phyloP scores from a whole-genome alignment of 2,113 vertebrate genomes.

The Rhinoderma darwinii region DNA sequence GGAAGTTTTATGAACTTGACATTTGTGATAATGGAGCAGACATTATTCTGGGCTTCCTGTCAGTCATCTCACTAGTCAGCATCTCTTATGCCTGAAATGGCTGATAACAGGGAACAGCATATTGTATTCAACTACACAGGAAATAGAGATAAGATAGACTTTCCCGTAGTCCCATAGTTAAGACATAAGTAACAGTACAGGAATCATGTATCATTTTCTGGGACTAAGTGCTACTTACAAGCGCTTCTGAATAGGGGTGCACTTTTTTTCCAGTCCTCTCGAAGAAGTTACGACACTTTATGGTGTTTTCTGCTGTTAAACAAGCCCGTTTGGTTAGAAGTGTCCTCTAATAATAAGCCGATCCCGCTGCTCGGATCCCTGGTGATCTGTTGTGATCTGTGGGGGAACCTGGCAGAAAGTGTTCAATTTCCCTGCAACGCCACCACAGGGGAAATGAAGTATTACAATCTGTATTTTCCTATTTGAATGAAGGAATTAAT shows the following conservation, averaged over 20 bases:
- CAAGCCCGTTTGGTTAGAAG: too few species aligned
- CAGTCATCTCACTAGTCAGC: not conserved
- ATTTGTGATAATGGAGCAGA: not conserved
- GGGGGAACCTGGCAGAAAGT: too few species aligned
- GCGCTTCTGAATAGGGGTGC: not conserved
- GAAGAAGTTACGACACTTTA: too few species aligned
- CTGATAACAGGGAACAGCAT: constrained; percentile 1
- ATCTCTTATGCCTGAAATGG: not conserved
- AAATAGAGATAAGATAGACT: not conserved
- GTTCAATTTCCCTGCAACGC: too few species aligned
- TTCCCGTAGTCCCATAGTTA: not conserved
- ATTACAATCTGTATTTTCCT: too few species aligned
- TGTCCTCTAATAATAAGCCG: too few species aligned
- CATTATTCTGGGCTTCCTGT: not conserved
- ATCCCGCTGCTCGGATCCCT: too few species aligned
- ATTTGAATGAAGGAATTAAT: too few species aligned
- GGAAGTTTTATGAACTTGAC: not conserved
- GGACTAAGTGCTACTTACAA: not conserved
- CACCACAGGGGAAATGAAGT: too few species aligned
- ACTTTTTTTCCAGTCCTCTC: too few species aligned
- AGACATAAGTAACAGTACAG: not conserved
- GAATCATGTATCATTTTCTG: not conserved
- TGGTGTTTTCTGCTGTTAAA: too few species aligned
- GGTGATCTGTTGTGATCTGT: too few species aligned
- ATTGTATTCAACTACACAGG: not conserved